phyloP scores from a whole-genome alignment of 2,797 vertebrate genomes.

The Sebastes diploproa region DNA sequence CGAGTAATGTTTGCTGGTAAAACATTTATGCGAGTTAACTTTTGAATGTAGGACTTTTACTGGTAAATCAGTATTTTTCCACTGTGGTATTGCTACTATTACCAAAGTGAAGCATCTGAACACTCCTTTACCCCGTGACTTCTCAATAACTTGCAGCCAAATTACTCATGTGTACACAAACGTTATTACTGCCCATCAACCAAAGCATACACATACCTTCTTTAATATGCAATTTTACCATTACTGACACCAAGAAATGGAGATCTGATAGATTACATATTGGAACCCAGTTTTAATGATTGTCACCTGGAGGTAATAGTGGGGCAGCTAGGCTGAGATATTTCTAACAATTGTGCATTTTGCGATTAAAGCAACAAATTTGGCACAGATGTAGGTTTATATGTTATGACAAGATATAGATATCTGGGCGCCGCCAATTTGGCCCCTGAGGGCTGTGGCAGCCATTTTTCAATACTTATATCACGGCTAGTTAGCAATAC shows the following conservation, averaged over 20 bases:
- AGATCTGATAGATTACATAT: neutral
- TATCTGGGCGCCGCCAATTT: too few species aligned
- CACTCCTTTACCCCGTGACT: neutral
- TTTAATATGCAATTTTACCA: neutral
- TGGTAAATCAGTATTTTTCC: neutral
- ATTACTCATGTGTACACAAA: neutral
- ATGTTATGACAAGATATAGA: too few species aligned
- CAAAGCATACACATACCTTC: neutral
- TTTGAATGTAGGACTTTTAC: neutral
- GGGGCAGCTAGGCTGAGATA: too few species aligned
- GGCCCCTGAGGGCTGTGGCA: too few species aligned
- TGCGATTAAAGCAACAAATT: too few species aligned
- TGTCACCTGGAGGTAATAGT: too few species aligned
- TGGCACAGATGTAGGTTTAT: too few species aligned
- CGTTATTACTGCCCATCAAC: neutral
- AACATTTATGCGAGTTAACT: too few species aligned
- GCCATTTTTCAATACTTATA: too few species aligned
- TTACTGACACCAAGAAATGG: neutral
- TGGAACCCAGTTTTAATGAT: neutral
- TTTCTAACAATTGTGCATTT: too few species aligned
- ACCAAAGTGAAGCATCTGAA: neutral
- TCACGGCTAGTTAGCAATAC: too few species aligned
- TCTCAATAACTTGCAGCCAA: neutral
- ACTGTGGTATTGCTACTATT: neutral
- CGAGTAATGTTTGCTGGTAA: too few species aligned